phyloP scores from a whole-genome alignment of 2,113 vertebrate genomes.

The Eupsittula cactorum region DNA sequence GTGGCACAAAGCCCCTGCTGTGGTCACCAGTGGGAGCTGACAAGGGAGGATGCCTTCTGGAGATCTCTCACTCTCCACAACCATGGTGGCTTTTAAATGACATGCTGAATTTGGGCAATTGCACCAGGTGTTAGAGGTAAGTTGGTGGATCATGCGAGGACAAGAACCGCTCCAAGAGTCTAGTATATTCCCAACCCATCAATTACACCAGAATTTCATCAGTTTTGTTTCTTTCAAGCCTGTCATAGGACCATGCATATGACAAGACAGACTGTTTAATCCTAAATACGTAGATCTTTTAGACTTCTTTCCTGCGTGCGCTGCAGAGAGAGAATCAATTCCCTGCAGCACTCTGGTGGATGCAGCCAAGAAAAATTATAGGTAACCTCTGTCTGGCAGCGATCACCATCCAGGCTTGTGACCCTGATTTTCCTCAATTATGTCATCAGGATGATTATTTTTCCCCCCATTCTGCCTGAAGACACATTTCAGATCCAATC shows the following conservation, averaged over 20 bases:
- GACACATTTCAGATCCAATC: slow-evolving; percentile 1
- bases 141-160: not conserved
- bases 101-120: not conserved
- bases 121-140: not conserved
- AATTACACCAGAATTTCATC: not conserved
- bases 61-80: not conserved
- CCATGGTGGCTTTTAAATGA: not conserved
- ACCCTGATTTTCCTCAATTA: slow-evolving; percentile 14
- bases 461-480: not conserved
- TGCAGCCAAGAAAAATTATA: not conserved
- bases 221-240: not conserved
- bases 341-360: not conserved
- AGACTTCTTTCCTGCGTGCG: not conserved
- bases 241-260: not conserved
- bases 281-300: not conserved
- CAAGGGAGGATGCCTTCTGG: not conserved
- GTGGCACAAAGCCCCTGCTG: not conserved
- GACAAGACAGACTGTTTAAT: not conserved
- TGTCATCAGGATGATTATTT: slow-evolving; percentile 4
- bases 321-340: not conserved
- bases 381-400: not conserved
- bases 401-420: not conserved
- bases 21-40: not conserved
- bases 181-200: not conserved
- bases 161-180: not conserved